Base-by-base conservation (phyloP, 1,140 invertebrate genomes). In the Eubasilissa regina region DNA sequence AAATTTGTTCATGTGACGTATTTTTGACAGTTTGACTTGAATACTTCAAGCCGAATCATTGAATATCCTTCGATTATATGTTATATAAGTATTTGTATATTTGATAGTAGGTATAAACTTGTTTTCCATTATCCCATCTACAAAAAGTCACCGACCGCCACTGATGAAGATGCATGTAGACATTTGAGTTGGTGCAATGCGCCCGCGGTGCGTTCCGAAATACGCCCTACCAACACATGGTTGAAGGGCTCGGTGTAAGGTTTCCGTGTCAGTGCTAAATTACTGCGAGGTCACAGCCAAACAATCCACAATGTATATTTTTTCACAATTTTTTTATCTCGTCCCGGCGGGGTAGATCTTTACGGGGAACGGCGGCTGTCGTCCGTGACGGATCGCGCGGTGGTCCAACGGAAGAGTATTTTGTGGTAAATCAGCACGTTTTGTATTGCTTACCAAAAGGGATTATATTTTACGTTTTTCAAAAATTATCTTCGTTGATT, bases 201-300 rank as follows among this genome's bases (percentile, higher is more conserved):
- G 25, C n/a, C n/a, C 6, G 25, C 25, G 25, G 25, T 8, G 48
- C 9, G 9, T 51, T 51, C 48, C 11, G 48, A 51, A 1, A 51
- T 8, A 51, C 11, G 9, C 11, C 48, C 11, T 8, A 13, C 1
- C 48, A 13, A 45, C 64, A 68, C 19, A 47, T 68, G 64, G n/a
- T 68, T 45, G n/a, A 17, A 48, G 44, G 44, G 64, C 44, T 68
- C 64, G 64, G 1, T 51, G 48, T 51, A 51, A 8, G 64, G 47
- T 68, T 68, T 68, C 64, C 64, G 64, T 68, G 64, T 68, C 64
- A 68, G 64, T 43, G 64, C 64, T 68, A 68, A 68, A 68, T 68
- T 68, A 68, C 43, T 68, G 35, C 7, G 3, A 21, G 64, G 64
- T 68, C 64, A 68, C 64, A 68, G 43, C 15, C 64, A 44, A 47